Base-by-base conservation (phyloP, 1,140 invertebrate species). In the Papilio dardanus region DNA sequence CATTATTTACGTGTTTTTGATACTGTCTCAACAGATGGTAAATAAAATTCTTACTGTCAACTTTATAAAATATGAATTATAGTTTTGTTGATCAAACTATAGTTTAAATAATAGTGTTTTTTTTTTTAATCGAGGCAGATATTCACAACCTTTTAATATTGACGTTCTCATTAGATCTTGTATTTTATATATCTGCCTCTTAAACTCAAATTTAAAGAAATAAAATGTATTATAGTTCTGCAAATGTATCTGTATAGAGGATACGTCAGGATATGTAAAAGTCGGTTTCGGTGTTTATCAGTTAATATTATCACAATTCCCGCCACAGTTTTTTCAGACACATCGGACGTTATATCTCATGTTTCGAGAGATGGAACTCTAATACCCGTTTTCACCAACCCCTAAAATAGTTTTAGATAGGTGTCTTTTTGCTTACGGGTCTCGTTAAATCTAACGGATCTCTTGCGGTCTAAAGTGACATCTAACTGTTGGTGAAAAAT, bases 231-330 rank as follows among this genome's bases (percentile, higher is more conserved):
- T 16, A 69, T 46, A 71, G 4, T 50, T 30, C 5, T 46, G 28
- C 58, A 28, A 42, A 71, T 73, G 71, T 73, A 73, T 73, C 71
- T 73, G 71, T 73, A 73, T 54, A 73, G 46, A 46, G 71, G 71
- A 73, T 73, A 73, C 71, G n/a, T n/a, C n/a, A 54, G 71, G 71
- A 73, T 54, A 30, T 73, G 35, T 24, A 73, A 58, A 3, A 14
- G 21, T 73, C 42, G 30, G 28, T n/a, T 33, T 33, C 28, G 69
- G 1, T 71, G 46, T n/a, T 73, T 58, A 19, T 7, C 42, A 19
- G 33, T 31, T 33, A 10, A 33, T 54, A 12, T 21, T 50, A 73
- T 54, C 46, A 73, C 42, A 73, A 19, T 54, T 54, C 6, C 10
- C 46, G 46, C 71, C 46, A 58, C 16, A 12, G 71, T 35, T 73